These are phyloP conservation scores for Phragmatobia fuliginosa DNA, from an alignment of 2,888 invertebrate species.

Conservation along the genomic window DNA sequence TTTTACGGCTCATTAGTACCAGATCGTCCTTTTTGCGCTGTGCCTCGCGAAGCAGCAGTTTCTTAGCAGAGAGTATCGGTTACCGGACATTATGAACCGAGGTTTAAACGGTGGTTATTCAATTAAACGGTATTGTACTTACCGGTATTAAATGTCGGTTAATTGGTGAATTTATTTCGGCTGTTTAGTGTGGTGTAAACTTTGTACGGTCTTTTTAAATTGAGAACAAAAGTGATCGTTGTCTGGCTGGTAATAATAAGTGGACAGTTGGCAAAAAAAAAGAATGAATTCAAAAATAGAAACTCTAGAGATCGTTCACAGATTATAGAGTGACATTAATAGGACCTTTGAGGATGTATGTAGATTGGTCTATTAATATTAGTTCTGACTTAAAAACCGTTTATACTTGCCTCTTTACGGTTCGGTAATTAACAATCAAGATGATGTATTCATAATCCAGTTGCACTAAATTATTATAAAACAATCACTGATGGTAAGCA, in stretches of 20 bases:
- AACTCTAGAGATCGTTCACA: not conserved
- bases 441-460: no score
- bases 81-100: conserved; percentile 43
- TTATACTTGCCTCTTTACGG: no score
- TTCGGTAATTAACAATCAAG: no score
- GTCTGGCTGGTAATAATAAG: conserved; percentile 4
- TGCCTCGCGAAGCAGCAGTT: conserved; percentile 62
- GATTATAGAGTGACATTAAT: not conserved
- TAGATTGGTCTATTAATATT: not conserved
- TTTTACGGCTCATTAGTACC: conserved; percentile 82
- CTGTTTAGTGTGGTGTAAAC: conserved; percentile 30
- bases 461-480: no score
- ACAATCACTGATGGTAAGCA: no score
- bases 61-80: conserved; percentile 46
- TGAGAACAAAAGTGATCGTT: conserved; percentile 6
- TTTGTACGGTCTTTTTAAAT: conserved; percentile 21
- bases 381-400: no score
- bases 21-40: conserved; percentile 76
- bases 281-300: not conserved
- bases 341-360: no score
- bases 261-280: not conserved
- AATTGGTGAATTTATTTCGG: conserved; percentile 34
- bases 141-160: conserved; percentile 45
- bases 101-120: conserved; percentile 40
- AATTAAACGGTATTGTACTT: conserved; percentile 29